Conservation (phyloP, 30 jellyfish, hydroid and myxozoan genomes). For the Turritopsis rubra region DNA sequence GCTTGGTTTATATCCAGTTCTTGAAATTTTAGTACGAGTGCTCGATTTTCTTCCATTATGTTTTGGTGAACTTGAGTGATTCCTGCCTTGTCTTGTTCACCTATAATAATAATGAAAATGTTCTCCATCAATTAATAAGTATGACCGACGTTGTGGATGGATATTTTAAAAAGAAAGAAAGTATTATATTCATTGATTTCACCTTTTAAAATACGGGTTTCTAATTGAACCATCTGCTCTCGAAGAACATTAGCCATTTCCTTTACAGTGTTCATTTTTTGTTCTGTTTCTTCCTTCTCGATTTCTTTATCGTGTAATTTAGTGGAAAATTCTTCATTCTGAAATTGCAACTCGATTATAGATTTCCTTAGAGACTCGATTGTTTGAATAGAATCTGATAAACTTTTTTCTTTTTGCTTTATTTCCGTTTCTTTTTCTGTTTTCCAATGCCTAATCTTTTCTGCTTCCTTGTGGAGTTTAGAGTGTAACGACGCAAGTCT, state of each 20-base stretch:
- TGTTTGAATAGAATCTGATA: constrained; percentile 69
- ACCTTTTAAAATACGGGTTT: constrained; percentile 58
- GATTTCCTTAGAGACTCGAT: constrained; percentile 83
- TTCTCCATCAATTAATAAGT: too few species aligned
- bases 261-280: constrained; percentile 62
- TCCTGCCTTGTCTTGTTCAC: constrained; percentile 44
- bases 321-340: constrained; percentile 70
- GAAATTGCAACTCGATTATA: constrained; percentile 72
- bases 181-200: constrained; percentile 15
- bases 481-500: constrained; percentile 67
- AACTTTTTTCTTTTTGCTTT: constrained; percentile 60
- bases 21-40: constrained; percentile 67
- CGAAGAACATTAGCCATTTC: constrained; percentile 84
- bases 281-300: constrained; percentile 71
- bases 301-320: constrained; percentile 64
- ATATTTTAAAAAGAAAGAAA: too few species aligned
- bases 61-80: constrained; percentile 35
- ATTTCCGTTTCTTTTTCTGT: constrained; percentile 70
- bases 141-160: neutral
- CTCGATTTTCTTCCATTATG: constrained; percentile 53
- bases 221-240: constrained; percentile 71
- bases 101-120: neutral
- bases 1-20: constrained; percentile 56
- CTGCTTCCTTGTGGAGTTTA: constrained; percentile 87
- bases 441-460: constrained; percentile 88